Percentiles rank a stretch among this genome's conserved stretches.
phyloP scores from a whole-genome alignment of 2,797 vertebrate genomes.

The Pelochelys cantorii region DNA sequence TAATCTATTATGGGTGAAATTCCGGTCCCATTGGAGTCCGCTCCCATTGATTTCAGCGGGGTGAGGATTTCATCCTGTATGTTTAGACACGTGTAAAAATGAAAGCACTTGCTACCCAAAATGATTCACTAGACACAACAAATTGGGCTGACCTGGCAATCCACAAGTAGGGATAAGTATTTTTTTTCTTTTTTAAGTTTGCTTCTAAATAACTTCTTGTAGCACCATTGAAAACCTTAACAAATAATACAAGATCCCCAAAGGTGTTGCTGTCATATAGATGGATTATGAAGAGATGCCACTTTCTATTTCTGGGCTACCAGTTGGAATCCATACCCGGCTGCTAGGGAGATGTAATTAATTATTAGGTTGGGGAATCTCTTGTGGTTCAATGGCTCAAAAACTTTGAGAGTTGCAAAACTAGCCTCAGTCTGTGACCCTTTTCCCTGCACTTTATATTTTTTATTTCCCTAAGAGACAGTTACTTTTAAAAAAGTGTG shows the following conservation, averaged over 20 bases:
- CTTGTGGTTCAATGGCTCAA: background rate
- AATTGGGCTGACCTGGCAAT: background rate
- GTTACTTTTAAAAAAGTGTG: background rate
- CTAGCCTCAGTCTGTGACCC: slow-evolving; percentile 1
- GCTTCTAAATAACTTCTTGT: background rate
- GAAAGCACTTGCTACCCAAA: background rate
- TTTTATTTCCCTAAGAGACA: background rate
- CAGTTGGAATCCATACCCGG: background rate
- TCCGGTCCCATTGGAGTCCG: background rate
- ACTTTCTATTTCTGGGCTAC: background rate
- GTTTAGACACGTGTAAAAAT: background rate
- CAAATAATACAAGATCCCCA: background rate
- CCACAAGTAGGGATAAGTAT: background rate
- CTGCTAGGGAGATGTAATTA: background rate
- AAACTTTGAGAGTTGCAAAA: slow-evolving; percentile 2
- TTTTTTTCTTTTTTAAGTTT: slow-evolving; percentile 8
- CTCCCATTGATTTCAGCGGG: background rate
- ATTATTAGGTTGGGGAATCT: background rate
- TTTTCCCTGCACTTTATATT: background rate
- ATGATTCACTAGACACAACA: accelerated
- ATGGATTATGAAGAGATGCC: slow-evolving; percentile 6
- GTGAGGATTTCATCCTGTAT: background rate
- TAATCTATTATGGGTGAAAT: background rate
- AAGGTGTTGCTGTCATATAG: background rate
- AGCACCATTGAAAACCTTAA: background rate